A percentile compares a stretch with the other conserved stretches of the same genome.
Conservation (phyloP, 2,888 invertebrate species). For the Agonopterix heracliana region DNA sequence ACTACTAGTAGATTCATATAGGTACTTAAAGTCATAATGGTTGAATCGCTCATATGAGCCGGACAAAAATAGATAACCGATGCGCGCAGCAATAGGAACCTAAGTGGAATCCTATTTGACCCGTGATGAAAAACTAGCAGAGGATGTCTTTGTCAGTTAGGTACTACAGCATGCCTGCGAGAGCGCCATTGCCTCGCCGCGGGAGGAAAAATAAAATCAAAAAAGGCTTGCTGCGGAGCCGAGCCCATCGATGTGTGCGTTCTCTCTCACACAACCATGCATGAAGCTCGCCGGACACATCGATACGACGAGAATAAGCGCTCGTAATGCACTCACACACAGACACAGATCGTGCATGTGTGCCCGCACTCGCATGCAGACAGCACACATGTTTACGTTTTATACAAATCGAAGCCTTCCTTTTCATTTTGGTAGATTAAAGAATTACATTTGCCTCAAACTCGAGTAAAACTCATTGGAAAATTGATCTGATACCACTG, state of each 20-base stretch:
- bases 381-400: conserved; percentile 26
- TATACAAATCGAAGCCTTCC: conserved; percentile 19
- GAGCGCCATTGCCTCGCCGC: conserved; percentile 43
- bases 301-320: conserved; percentile 44
- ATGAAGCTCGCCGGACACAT: conserved; percentile 39
- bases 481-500: neutral
- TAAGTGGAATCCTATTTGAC: conserved; percentile 19
- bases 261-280: conserved; percentile 38
- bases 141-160: conserved; percentile 27
- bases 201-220: conserved; percentile 69
- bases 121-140: conserved; percentile 18
- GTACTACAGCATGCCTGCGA: conserved; percentile 19
- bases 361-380: conserved; percentile 12
- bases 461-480: neutral
- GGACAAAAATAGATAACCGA: too few species aligned
- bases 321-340: conserved; percentile 52
- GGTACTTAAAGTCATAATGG: too few species aligned
- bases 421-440: conserved; percentile 10
- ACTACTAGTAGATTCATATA: too few species aligned
- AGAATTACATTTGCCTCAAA: conserved; percentile 2
- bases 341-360: conserved; percentile 21
- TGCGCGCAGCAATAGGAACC: conserved; percentile 1
- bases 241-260: conserved; percentile 50
- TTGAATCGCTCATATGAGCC: too few species aligned
- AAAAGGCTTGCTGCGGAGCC: conserved; percentile 62